Evolutionary conservation across 2,113 vertebrate species (phyloP).

Genomic region (Erinaceus europaeus): DNA sequence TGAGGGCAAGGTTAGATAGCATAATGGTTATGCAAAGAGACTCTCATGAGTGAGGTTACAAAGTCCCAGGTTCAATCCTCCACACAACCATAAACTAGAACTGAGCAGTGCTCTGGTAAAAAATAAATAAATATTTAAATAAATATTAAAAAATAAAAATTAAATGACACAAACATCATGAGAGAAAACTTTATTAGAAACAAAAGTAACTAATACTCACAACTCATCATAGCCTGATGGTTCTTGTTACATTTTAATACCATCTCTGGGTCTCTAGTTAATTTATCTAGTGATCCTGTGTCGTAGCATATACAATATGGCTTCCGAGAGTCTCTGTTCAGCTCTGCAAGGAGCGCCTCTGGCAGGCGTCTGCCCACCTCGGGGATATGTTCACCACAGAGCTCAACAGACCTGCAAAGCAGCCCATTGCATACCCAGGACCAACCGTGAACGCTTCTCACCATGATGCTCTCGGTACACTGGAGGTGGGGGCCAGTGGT

Average conservation of each 20-base stretch:
- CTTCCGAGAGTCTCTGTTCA: rapidly evolving
- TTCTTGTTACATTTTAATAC: background rate
- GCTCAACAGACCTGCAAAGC: background rate
- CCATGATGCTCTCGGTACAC: background rate
- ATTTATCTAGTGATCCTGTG: background rate
- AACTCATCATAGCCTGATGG: background rate
- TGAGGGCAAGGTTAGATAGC: background rate
- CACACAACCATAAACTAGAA: background rate
- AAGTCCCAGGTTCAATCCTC: background rate
- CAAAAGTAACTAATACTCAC: background rate
- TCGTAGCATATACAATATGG: rapidly evolving
- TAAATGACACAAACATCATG: background rate
- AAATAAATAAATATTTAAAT: too few relatives aligned
- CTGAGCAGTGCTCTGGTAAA: too few relatives aligned
- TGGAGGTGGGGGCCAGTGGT: background rate
- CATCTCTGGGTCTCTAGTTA: background rate
- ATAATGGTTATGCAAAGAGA: background rate
- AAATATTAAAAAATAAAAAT: background rate
- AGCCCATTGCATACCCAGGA: too few relatives aligned
- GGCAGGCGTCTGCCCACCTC: rapidly evolving
- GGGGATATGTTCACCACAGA: background rate
- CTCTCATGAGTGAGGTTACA: background rate
- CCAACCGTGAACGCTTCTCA: background rate
- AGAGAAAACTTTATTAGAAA: background rate
- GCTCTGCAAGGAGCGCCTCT: too few relatives aligned